Conservation (phyloP, 2,797 vertebrate genomes). For the Gambelia wislizenii region DNA sequence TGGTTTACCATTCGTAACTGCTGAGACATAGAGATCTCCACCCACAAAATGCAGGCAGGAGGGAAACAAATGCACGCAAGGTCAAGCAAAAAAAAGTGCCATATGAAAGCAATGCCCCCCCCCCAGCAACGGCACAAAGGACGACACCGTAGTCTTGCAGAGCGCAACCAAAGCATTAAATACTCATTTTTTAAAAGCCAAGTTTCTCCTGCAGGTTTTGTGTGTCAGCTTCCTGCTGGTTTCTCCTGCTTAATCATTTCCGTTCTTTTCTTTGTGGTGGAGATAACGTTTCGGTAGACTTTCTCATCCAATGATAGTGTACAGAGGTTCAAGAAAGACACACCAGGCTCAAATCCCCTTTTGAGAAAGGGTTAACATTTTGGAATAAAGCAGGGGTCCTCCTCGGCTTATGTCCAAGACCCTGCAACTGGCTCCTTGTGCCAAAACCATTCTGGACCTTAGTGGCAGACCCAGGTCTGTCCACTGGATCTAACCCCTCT, state of each 20-base stretch:
- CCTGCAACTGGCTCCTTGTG: too few species aligned
- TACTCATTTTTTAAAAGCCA: neutral
- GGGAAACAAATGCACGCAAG: neutral
- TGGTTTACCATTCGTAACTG: neutral
- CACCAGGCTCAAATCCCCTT: neutral
- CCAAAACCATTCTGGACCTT: too few species aligned
- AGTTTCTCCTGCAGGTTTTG: neutral
- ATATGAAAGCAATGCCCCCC: neutral
- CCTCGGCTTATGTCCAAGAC: neutral
- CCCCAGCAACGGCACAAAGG: accelerated
- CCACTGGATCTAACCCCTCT: too few species aligned
- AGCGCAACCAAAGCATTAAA: neutral
- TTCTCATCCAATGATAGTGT: too few species aligned
- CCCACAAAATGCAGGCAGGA: accelerated
- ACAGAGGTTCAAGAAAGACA: neutral
- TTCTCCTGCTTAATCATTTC: neutral
- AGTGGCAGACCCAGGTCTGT: neutral
- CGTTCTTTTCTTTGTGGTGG: neutral
- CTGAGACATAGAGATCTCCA: neutral
- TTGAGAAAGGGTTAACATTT: neutral
- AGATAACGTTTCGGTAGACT: neutral
- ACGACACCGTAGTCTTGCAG: accelerated
- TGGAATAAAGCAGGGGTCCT: accelerated
- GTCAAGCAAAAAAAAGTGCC: too few species aligned
- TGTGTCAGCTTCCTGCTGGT: neutral